These are phyloP conservation scores for Panagrolaimus sp. DNA, from an alignment of 1,140 invertebrate species.

Conservation along the genomic window DNA sequence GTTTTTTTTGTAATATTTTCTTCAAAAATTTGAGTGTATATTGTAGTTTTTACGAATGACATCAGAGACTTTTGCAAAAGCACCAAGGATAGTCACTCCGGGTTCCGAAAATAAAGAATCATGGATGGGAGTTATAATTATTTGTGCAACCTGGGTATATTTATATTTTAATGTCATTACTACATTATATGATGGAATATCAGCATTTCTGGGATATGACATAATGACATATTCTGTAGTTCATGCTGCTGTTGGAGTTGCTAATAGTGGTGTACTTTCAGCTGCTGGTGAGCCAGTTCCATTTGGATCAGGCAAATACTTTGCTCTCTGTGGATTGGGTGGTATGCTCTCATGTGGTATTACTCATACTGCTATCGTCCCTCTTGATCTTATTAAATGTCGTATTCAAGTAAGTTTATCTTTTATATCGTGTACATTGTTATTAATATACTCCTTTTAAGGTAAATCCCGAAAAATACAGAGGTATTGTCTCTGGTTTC, in stretches of 20 bases:
- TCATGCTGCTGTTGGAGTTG: not conserved
- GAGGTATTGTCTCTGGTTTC: slow-evolving; percentile 82
- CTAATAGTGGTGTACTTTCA: slow-evolving; percentile 28
- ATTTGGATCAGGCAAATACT: slow-evolving; percentile 87
- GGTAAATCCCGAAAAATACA: slow-evolving; percentile 80
- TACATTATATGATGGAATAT: slow-evolving; percentile 40
- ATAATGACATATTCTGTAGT: not conserved
- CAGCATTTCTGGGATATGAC: slow-evolving; percentile 30
- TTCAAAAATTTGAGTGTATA: no score
- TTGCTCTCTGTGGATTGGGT: slow-evolving; percentile 80
- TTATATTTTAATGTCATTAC: slow-evolving; percentile 37
- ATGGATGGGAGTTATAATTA: slow-evolving; percentile 16
- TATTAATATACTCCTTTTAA: slow-evolving; percentile 41
- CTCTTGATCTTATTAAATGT: slow-evolving; percentile 96
- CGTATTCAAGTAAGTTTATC: slow-evolving; percentile 78
- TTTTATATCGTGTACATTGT: not conserved
- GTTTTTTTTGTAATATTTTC: no score
- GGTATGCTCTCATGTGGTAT: slow-evolving; percentile 91
- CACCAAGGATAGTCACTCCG: slow-evolving; percentile 5
- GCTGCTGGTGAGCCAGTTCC: slow-evolving; percentile 26
- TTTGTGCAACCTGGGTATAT: slow-evolving; percentile 38
- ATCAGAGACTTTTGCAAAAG: slow-evolving; percentile 16
- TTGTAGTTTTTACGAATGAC: slow-evolving; percentile 12
- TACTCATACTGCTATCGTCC: slow-evolving; percentile 77
- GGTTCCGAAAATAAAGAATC: not conserved